phyloP scores from a whole-genome alignment of 2,888 invertebrate species.

The Phytoseiulus persimilis region DNA sequence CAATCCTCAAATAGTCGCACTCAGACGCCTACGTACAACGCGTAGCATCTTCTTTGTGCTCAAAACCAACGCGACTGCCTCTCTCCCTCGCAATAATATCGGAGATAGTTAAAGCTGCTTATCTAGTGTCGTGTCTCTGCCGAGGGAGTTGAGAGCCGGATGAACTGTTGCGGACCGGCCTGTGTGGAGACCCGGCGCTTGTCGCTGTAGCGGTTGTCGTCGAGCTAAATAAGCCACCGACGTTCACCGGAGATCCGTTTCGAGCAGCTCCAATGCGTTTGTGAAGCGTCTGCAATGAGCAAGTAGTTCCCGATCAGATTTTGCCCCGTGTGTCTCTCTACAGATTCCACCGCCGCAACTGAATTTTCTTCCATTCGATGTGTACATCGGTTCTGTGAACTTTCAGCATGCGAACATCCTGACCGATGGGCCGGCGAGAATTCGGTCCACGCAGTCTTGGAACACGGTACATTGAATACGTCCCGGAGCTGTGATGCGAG shows the following conservation, averaged over 20 bases:
- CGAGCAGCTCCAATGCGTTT: conserved; percentile 28
- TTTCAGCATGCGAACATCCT: too few species aligned
- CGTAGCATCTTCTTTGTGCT: not conserved
- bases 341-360: too few species aligned
- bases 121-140: not conserved
- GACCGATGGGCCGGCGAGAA: too few species aligned
- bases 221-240: not conserved
- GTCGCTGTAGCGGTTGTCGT: not conserved
- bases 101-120: not conserved
- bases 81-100: not conserved
- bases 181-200: not conserved
- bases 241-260: not conserved
- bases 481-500: not conserved
- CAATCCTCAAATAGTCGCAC: not conserved
- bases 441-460: too few species aligned
- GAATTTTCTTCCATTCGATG: too few species aligned
- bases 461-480: not conserved
- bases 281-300: not conserved
- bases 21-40: not conserved
- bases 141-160: not conserved
- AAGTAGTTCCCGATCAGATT: not conserved
- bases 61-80: not conserved
- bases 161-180: not conserved
- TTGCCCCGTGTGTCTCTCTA: too few species aligned
- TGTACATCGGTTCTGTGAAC: too few species aligned